These are phyloP conservation scores for Ancistrus triradiatus DNA, from an alignment of 2,113 vertebrate species.

Conservation along the genomic window DNA sequence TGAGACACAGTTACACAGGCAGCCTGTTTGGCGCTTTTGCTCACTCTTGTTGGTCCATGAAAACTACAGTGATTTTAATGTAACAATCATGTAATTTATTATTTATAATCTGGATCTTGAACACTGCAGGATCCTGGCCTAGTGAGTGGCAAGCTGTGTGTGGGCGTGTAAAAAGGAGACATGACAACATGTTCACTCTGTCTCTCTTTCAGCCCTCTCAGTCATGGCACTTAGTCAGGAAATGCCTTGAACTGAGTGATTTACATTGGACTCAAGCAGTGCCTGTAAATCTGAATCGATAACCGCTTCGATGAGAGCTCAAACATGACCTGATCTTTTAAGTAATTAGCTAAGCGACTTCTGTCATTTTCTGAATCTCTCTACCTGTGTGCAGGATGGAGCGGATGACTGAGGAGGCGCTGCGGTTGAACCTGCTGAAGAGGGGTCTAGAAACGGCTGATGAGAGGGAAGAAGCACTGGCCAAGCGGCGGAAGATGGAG, in stretches of 20 bases:
- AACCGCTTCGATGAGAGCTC: background rate
- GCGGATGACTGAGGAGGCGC: slow-evolving; percentile 90
- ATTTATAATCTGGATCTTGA: slow-evolving; percentile 34
- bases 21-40: slow-evolving; percentile 4
- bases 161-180: slow-evolving; percentile 37
- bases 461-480: slow-evolving; percentile 87
- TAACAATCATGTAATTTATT: slow-evolving; percentile 41
- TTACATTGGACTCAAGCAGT: slow-evolving; percentile 21
- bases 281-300: slow-evolving; percentile 15
- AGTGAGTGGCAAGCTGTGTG: slow-evolving; percentile 36
- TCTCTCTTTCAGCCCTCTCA: slow-evolving; percentile 6
- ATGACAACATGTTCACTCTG: slow-evolving; percentile 7
- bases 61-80: slow-evolving; percentile 39
- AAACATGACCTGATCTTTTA: background rate
- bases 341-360: background rate
- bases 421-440: slow-evolving; percentile 90
- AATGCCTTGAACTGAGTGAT: slow-evolving; percentile 29
- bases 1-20: background rate
- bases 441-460: slow-evolving; percentile 84
- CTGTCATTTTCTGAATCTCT: slow-evolving; percentile 8
- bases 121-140: slow-evolving; percentile 25
- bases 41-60: slow-evolving; percentile 27
- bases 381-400: slow-evolving; percentile 79
- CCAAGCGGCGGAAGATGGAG: slow-evolving; percentile 94
- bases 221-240: slow-evolving; percentile 16